Evolutionary conservation across 2,797 vertebrate genomes (phyloP).

Genomic region (Hydrophis major): DNA sequence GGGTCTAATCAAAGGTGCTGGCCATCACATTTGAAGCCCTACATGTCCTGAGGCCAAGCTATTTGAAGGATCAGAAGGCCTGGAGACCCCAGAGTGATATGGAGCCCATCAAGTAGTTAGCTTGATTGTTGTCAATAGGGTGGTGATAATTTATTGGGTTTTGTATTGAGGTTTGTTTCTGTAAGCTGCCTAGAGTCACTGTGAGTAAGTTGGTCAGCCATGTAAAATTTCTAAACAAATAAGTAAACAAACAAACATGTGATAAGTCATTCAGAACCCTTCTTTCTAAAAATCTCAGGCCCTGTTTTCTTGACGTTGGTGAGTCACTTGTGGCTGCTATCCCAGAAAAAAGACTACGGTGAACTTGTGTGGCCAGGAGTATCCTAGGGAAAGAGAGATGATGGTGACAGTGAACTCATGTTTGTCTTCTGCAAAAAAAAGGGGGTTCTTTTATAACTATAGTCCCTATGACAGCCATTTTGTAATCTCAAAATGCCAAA

Average conservation of each 20-base stretch:
- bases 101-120: not conserved
- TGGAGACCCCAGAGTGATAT: not conserved
- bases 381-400: not conserved
- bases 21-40: not conserved
- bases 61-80: not conserved
- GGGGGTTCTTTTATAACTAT: not conserved
- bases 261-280: not conserved
- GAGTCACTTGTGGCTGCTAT: not conserved
- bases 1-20: not conserved
- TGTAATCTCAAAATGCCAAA: not conserved
- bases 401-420: not conserved
- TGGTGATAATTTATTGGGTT: not conserved
- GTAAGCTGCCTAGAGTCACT: not conserved
- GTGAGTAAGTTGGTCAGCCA: not conserved
- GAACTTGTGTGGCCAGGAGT: not conserved
- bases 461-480: not conserved
- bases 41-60: not conserved
- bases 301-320: not conserved
- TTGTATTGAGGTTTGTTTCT: not conserved
- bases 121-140: not conserved
- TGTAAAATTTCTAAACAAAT: not conserved
- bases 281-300: not conserved
- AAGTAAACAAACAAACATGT: not conserved
- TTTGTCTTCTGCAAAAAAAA: not conserved
- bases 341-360: not conserved